Percentiles rank a stretch among this genome's conserved stretches.
Conservation (phyloP, 2,888 invertebrate species). For the Brachypalpus laphriformis region DNA sequence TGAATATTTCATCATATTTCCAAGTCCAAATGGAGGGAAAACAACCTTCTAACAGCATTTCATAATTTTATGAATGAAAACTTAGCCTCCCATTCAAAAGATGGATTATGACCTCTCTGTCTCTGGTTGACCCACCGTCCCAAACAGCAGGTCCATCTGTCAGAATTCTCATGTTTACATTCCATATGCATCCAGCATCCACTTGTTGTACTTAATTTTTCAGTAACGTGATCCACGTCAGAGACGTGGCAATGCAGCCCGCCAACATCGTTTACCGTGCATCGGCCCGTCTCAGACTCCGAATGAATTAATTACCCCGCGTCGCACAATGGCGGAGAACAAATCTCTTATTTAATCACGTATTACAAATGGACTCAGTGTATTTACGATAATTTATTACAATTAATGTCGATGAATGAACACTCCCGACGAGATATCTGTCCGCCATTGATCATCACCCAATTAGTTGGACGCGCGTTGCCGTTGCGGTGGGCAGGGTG, state of each 20-base stretch:
- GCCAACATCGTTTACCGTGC: slow-evolving; percentile 15
- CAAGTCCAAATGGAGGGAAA: not conserved
- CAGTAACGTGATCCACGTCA: slow-evolving; percentile 53
- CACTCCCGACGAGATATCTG: slow-evolving; percentile 47
- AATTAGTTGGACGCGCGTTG: slow-evolving; percentile 69
- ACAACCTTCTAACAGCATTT: not conserved
- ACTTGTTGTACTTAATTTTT: slow-evolving; percentile 45
- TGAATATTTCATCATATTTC: not conserved
- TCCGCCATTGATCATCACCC: slow-evolving; percentile 72
- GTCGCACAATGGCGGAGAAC: slow-evolving; percentile 19
- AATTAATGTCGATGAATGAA: slow-evolving; percentile 60
- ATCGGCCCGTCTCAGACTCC: not conserved
- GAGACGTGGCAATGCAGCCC: not conserved
- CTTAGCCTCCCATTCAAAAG: slow-evolving; percentile 27
- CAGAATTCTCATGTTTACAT: slow-evolving; percentile 5
- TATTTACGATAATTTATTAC: slow-evolving; percentile 69
- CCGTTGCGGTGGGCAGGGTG: not conserved
- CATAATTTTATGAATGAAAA: slow-evolving; percentile 33
- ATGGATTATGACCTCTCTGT: slow-evolving; percentile 15
- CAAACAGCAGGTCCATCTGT: slow-evolving; percentile 35
- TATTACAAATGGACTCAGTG: slow-evolving; percentile 54
- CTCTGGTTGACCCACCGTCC: not conserved
- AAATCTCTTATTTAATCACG: slow-evolving; percentile 68
- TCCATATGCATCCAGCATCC: not conserved
- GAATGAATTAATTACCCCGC: slow-evolving; percentile 41